Base-by-base conservation (phyloP, 2,888 invertebrate species). In the Petrolisthes manimaculis region DNA sequence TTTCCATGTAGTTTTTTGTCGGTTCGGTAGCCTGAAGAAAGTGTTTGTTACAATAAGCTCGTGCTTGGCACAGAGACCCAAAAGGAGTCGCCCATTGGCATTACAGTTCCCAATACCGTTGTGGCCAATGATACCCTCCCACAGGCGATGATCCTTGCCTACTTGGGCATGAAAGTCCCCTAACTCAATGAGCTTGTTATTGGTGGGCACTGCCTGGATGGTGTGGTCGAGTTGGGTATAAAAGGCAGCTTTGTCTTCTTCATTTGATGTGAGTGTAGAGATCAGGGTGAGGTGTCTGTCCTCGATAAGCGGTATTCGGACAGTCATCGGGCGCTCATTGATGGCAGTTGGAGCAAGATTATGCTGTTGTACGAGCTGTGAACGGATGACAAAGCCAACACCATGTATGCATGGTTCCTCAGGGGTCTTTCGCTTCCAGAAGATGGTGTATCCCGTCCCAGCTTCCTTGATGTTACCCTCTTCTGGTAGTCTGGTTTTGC, bases 381-480 rank as follows among this genome's bases (percentile, higher is more conserved):
- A 24, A 24, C n/a, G 4, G 51, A 83, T 83, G 69, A 71, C 83
- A n/a, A 83, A 83, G 51, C 74, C 51, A 5, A 83, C 83, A 3
- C 83, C 74, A 71, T 83, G 83, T 6, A 71, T 83, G 24, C 74
- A 37, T n/a, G 71, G 69, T 71, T 83, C 83, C 5, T 69, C 74
- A 5, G 51, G 74, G 37, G 37, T 2, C n/a, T 14, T 69, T n/a
- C 69, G 1, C 14, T 37, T 37, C 37, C 37, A 37, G 37, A 37
- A 1, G 37, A 37, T 37, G 37, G 37, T 37, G 2, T 37, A 37
- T 37, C 37, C 37, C 37, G 37, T 37, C 37, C 37, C 37, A 37
- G 37, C 37, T 37, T 37, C 37, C 37, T 2, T 37, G 37, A 37
- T 37, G 37, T 37, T 37, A 37, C 37, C 37, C 37, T 37, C 37